phyloP scores from a whole-genome alignment of 2,113 vertebrate genomes.

The Ochotona curzoniae region DNA sequence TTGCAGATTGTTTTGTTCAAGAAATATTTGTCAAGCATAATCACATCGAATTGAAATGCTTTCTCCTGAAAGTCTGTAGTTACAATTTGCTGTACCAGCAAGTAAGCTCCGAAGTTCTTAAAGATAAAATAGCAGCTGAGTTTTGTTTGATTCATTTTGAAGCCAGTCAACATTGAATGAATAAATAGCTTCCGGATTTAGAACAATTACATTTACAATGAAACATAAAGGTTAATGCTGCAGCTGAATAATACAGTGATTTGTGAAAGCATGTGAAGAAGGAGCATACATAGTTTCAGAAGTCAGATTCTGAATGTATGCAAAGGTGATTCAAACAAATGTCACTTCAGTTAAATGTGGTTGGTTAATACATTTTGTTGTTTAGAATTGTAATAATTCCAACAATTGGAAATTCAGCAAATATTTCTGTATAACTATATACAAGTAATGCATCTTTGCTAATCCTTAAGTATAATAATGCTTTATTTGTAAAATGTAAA shows the following conservation, averaged over 20 bases:
- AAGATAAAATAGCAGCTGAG: background rate
- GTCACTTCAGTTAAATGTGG: slow-evolving; percentile 41
- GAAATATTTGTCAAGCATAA: background rate
- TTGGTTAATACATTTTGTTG: slow-evolving; percentile 22
- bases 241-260: background rate
- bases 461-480: slow-evolving; percentile 2
- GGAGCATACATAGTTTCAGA: background rate
- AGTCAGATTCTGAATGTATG: background rate
- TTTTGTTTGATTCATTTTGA: slow-evolving; percentile 26
- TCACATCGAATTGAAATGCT: background rate
- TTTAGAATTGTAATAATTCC: background rate
- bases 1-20: background rate
- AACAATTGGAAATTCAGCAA: slow-evolving; percentile 16
- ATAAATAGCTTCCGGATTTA: background rate
- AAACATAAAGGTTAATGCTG: slow-evolving; percentile 25
- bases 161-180: background rate
- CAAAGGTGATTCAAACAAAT: slow-evolving; percentile 35
- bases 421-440: slow-evolving; percentile 4
- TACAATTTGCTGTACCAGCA: background rate
- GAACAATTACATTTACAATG: slow-evolving; percentile 29
- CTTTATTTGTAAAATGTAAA: slow-evolving; percentile 54
- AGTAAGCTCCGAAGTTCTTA: background rate
- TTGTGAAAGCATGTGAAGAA: slow-evolving; percentile 37
- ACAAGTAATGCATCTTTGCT: background rate
- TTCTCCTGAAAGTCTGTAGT: slow-evolving; percentile 33